Base-by-base conservation (phyloP, 2,113 vertebrate species). In the Indicator maculatus region DNA sequence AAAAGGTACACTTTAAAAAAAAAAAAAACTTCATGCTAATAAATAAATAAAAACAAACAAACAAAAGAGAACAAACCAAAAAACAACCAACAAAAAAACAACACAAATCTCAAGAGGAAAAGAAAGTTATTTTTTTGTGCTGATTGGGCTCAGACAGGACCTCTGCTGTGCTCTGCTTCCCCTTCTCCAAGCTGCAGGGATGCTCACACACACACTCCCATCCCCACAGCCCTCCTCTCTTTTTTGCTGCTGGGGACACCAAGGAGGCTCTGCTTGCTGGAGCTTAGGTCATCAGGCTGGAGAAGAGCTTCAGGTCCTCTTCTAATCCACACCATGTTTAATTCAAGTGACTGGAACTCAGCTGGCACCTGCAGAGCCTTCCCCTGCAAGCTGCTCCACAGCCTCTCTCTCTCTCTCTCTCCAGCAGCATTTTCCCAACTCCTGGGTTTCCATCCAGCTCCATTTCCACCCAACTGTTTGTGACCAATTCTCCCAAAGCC, bases 101-200 rank as follows among this genome's bases (percentile, higher is more conserved):
- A 96, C 96, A 93, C 89, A 96, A 97, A 97, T 93, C 87, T 84
- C 50, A 96, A 96, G 95, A 97, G 96, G 95, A 94, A 95, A 93
- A 94, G 74, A 93, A 95, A 96, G 83, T 90, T 92, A 71, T 31
- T 89, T 55, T 55, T 13, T 47, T 16, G 76, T 86, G 79, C 47
- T 91, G 72, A 30, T 91, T 17, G 63, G 79, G 84, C 59, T 56
- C 52, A 83, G 91, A 56, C 53, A 78, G 79, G 85, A 11, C 47
- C 27, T 10, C 85, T 52, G 58, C 24, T 11, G 24, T 24, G 74
- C 81, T 92, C 4, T 1, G 28, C 78, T 44, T 14, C n/a, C 33
- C 69, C 85, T 38, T 55, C 58, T 38, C 75, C 2, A 1, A 85
- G 83, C 65, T 61, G 86, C 26, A 5, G 2, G 3, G 77, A 33